Evolutionary conservation across 2,113 vertebrate genomes (phyloP).

Genomic region (Turdus rufiventris): DNA sequence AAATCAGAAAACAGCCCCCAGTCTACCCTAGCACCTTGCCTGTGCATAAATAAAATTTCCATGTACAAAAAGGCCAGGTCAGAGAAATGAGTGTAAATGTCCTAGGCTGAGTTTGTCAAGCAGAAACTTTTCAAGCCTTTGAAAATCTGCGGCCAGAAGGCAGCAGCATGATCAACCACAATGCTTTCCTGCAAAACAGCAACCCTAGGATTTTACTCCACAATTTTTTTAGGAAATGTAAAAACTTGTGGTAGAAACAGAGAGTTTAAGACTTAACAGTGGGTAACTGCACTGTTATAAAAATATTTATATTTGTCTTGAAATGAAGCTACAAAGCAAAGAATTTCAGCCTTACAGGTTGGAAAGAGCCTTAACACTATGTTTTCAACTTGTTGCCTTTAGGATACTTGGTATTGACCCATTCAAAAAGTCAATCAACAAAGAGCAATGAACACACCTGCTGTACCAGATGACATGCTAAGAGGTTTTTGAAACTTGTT

Average conservation of each 20-base stretch:
- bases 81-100: not conserved
- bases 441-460: not conserved
- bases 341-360: not conserved
- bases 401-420: not conserved
- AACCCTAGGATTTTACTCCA: not conserved
- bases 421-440: not conserved
- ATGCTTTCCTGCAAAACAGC: not conserved
- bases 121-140: not conserved
- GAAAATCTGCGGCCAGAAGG: not conserved
- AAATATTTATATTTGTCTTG: not conserved
- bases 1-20: not conserved
- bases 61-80: not conserved
- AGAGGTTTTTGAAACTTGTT: not conserved
- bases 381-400: not conserved
- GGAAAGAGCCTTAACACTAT: not conserved
- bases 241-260: not conserved
- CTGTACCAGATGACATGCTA: not conserved
- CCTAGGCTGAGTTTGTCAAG: not conserved
- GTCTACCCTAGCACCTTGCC: constrained; percentile 7
- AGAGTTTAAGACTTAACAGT: not conserved
- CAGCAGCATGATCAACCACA: not conserved
- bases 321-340: not conserved
- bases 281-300: not conserved
- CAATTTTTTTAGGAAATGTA: not conserved
- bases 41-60: not conserved